phyloP scores from a whole-genome alignment of 2,888 invertebrate species.

The Hedya salicella region DNA sequence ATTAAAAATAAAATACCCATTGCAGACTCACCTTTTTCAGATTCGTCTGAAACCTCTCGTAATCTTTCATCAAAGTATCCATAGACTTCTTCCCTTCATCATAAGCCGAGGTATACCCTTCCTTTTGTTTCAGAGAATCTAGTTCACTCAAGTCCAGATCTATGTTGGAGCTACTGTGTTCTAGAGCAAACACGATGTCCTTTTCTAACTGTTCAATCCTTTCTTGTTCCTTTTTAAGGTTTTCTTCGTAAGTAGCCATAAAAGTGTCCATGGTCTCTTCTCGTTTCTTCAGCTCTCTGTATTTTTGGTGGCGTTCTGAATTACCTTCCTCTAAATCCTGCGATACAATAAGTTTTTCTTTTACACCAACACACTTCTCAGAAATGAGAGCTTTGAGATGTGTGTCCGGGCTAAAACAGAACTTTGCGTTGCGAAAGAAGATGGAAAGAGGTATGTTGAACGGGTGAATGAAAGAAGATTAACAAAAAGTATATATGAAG shows the following conservation, averaged over 20 bases:
- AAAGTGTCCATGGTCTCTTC: slow-evolving; percentile 93
- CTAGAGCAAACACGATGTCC: slow-evolving; percentile 86
- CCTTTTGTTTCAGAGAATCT: slow-evolving; percentile 77
- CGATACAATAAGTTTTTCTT: slow-evolving; percentile 32
- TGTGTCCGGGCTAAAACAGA: too few relatives aligned
- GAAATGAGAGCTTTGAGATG: too few relatives aligned
- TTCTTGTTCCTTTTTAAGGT: slow-evolving; percentile 86
- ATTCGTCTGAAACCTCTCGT: slow-evolving; percentile 86
- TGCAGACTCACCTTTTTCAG: slow-evolving; percentile 86
- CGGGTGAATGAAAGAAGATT: too few relatives aligned
- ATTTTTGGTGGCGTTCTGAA: slow-evolving; percentile 91
- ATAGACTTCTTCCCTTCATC: slow-evolving; percentile 83
- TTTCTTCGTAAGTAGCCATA: slow-evolving; percentile 87
- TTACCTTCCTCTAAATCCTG: slow-evolving; percentile 88
- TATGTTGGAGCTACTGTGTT: slow-evolving; percentile 87
- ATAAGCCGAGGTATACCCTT: slow-evolving; percentile 69
- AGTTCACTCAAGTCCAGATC: slow-evolving; percentile 86
- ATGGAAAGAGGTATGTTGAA: too few relatives aligned
- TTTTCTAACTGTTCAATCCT: slow-evolving; percentile 86
- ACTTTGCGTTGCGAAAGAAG: too few relatives aligned
- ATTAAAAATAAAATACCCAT: too few relatives aligned
- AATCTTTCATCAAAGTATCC: slow-evolving; percentile 73
- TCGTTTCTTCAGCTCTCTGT: slow-evolving; percentile 90
- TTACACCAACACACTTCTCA: too few relatives aligned
- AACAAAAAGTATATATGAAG: too few relatives aligned